phyloP scores from a whole-genome alignment of 2,888 invertebrate species.

The Synanthedon formicaeformis region DNA sequence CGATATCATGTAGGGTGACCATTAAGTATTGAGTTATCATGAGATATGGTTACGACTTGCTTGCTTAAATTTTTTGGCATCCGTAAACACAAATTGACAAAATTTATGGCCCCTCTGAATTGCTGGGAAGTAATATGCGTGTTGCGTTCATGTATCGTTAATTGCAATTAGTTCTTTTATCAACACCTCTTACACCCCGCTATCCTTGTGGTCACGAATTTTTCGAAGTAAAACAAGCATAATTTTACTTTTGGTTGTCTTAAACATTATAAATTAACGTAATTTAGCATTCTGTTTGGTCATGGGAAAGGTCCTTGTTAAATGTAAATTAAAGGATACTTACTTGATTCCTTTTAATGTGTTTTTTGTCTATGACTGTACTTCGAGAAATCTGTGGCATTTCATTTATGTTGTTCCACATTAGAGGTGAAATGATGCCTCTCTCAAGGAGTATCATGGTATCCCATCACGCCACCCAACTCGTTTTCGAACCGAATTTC shows the following conservation, averaged over 20 bases:
- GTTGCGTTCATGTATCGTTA: conserved; percentile 10
- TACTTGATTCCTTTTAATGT: too few relatives aligned
- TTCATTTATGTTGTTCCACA: neutral
- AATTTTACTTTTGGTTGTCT: too few relatives aligned
- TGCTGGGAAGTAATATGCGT: conserved; percentile 13
- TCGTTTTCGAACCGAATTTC: conserved; percentile 38
- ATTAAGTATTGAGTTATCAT: conserved; percentile 30
- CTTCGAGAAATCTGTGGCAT: neutral
- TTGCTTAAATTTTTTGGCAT: conserved; percentile 13
- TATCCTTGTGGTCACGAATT: too few relatives aligned
- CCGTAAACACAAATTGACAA: conserved; percentile 16
- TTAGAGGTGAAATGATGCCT: conserved; percentile 7
- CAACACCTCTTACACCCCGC: neutral
- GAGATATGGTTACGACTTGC: conserved; percentile 22
- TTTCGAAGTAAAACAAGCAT: too few relatives aligned
- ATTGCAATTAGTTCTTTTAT: conserved; percentile 6
- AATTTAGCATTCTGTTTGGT: too few relatives aligned
- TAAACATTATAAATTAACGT: too few relatives aligned
- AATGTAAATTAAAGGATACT: too few relatives aligned
- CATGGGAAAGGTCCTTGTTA: too few relatives aligned
- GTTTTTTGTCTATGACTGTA: too few relatives aligned
- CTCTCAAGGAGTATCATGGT: conserved; percentile 27
- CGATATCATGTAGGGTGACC: conserved; percentile 35
- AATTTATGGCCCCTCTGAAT: conserved; percentile 23
- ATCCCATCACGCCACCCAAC: conserved; percentile 50